These are phyloP conservation scores for Acanthochromis polyacanthus DNA, from an alignment of 2,113 vertebrate genomes.

Conservation along the genomic window DNA sequence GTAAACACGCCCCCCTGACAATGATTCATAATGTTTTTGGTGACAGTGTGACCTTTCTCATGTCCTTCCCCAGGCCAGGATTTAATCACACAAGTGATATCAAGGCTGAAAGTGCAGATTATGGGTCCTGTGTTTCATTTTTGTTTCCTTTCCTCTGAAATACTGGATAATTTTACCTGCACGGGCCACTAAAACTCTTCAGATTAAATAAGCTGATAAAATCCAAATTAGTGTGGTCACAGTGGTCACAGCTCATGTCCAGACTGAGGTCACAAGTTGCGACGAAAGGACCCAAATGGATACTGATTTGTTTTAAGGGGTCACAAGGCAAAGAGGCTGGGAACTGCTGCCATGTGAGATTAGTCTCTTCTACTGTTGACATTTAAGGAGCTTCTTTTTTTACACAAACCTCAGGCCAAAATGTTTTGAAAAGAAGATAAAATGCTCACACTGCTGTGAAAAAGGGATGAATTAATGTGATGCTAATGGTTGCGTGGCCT, in stretches of 20 bases:
- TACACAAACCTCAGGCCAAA: conserved; percentile 38
- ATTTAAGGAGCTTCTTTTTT: background rate
- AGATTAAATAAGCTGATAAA: background rate
- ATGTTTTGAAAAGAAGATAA: too few relatives aligned
- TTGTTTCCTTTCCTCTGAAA: too few relatives aligned
- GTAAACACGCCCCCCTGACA: background rate
- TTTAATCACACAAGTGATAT: background rate
- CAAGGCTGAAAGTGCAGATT: background rate
- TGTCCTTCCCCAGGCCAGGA: background rate
- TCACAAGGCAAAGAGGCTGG: background rate
- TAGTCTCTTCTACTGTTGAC: background rate
- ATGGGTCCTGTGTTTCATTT: background rate
- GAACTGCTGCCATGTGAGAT: background rate
- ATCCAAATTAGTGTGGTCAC: background rate
- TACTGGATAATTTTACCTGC: too few relatives aligned
- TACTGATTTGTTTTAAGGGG: background rate
- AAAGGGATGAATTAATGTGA: too few relatives aligned
- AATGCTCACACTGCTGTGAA: too few relatives aligned
- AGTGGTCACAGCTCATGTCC: background rate
- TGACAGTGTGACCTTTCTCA: background rate
- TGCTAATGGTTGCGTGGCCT: too few relatives aligned
- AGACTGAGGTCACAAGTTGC: background rate
- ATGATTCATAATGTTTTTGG: background rate
- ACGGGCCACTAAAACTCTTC: background rate
- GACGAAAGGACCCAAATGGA: background rate